phyloP scores from a whole-genome alignment of 2,113 vertebrate species.

The Ia io region DNA sequence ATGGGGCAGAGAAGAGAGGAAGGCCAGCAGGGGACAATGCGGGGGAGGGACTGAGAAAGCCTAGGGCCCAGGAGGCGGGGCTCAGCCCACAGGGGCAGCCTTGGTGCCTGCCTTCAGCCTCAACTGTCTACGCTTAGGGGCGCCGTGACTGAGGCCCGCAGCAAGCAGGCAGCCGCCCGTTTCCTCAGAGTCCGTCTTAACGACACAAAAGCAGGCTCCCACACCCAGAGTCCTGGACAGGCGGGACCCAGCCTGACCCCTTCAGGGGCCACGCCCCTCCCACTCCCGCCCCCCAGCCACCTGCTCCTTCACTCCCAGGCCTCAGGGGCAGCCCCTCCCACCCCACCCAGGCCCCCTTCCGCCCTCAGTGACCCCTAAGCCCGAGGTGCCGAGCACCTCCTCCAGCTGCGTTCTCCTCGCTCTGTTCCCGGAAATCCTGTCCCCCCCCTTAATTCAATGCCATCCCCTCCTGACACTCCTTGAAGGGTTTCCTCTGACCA shows the following conservation, averaged over 20 bases:
- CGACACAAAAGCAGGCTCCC: not conserved
- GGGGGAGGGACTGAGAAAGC: not conserved
- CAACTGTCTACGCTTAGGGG: no score
- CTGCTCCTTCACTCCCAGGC: not conserved
- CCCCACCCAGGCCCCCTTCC: no score
- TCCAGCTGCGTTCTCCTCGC: not conserved
- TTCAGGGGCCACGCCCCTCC: no score
- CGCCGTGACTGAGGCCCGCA: no score
- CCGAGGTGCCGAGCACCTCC: not conserved
- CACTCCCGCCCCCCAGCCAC: no score
- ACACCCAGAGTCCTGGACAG: not conserved
- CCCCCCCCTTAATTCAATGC: not conserved
- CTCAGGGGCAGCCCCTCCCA: not conserved
- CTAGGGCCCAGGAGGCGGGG: not conserved
- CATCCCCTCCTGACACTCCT: not conserved
- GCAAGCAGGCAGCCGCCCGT: no score
- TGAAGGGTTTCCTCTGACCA: not conserved
- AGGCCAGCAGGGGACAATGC: accelerated
- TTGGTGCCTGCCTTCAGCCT: accelerated
- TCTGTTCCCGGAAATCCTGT: not conserved
- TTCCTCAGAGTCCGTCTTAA: not conserved
- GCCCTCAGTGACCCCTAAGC: not conserved
- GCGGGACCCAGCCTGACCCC: not conserved
- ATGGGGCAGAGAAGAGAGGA: accelerated
- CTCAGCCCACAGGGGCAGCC: no score